phyloP scores from a whole-genome alignment of 2,797 vertebrate genomes.

The Sebastes vulpes region DNA sequence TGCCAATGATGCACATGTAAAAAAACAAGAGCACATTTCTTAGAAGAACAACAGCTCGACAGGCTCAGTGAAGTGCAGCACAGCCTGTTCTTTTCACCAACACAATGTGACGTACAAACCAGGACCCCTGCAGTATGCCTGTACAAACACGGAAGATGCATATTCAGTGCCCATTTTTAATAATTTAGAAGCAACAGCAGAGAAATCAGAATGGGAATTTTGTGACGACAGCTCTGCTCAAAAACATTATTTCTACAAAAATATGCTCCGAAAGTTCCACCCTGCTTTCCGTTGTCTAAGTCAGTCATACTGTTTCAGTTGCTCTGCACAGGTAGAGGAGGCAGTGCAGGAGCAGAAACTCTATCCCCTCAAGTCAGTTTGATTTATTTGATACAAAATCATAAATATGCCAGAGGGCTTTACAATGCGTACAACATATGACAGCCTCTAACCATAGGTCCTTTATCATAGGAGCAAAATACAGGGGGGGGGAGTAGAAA shows the following conservation, averaged over 20 bases:
- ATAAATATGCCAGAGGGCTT: neutral
- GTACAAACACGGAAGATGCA: neutral
- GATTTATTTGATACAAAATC: neutral
- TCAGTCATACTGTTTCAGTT: neutral
- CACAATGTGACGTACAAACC: conserved; percentile 20
- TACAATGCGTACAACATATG: neutral
- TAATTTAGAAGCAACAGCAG: conserved; percentile 3
- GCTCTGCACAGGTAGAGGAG: neutral
- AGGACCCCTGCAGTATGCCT: conserved; percentile 29
- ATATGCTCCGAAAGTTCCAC: neutral
- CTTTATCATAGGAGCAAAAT: neutral
- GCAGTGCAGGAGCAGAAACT: neutral
- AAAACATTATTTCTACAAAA: neutral
- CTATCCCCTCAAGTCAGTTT: neutral
- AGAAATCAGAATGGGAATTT: neutral
- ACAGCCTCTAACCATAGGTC: neutral
- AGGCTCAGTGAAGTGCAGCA: conserved; percentile 11
- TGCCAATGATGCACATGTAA: neutral
- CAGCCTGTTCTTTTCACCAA: conserved; percentile 27
- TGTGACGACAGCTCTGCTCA: neutral
- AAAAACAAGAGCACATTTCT: neutral
- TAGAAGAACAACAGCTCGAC: neutral
- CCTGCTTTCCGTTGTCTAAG: neutral
- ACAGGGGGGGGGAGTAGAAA: neutral
- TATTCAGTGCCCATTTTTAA: conserved; percentile 1